Conservation (phyloP, 2,113 vertebrate genomes). For the Sylvietta virens region DNA sequence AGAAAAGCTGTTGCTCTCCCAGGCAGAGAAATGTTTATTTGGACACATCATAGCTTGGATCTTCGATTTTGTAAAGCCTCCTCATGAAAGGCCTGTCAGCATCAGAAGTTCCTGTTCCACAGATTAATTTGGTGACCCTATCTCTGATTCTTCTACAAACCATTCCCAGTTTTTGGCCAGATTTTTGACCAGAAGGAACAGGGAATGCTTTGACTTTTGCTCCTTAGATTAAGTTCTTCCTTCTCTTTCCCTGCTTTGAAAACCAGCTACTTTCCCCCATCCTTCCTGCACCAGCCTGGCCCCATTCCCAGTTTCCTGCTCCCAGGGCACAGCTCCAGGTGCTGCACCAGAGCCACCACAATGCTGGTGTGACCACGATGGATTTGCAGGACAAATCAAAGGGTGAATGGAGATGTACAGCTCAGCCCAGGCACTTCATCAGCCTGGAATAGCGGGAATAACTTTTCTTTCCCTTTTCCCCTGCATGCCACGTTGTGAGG, state of each 20-base stretch:
- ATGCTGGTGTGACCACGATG: not conserved
- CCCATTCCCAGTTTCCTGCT: not conserved
- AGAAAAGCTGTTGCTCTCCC: not conserved
- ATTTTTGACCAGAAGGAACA: not conserved
- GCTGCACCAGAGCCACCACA: not conserved
- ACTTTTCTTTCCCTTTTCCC: not conserved
- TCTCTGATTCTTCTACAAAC: not conserved
- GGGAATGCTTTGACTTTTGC: not conserved
- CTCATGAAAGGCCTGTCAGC: not conserved
- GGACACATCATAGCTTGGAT: not conserved
- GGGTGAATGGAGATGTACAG: not conserved
- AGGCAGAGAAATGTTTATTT: not conserved
- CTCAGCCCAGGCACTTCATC: not conserved
- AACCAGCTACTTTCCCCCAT: not conserved
- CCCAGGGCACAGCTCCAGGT: not conserved
- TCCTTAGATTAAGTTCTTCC: not conserved
- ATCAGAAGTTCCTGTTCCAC: not conserved
- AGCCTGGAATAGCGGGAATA: not conserved
- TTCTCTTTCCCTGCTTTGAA: not conserved
- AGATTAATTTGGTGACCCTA: not conserved
- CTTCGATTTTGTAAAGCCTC: not conserved
- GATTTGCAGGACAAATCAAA: not conserved
- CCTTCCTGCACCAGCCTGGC: not conserved
- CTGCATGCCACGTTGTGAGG: not conserved
- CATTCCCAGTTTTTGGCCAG: not conserved